A percentile compares a stretch with the other conserved stretches of the same genome.
Evolutionary conservation across 2,797 vertebrate species (phyloP).

Genomic region (Heliangelus exortis): DNA sequence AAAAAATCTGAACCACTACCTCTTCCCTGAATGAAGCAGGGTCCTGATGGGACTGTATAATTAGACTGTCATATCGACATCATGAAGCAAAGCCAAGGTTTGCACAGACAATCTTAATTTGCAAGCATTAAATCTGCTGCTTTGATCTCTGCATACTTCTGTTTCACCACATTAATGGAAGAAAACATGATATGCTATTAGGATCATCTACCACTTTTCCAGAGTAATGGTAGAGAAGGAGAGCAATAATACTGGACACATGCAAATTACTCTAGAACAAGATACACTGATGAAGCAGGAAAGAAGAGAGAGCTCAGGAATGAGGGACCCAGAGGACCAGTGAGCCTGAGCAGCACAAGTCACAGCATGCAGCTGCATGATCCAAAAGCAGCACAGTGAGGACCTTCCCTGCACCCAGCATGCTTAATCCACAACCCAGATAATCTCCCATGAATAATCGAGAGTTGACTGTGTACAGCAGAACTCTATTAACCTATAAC

Average conservation of each 20-base stretch:
- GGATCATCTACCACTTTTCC: not conserved
- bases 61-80: not conserved
- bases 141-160: not conserved
- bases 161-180: not conserved
- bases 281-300: fast-evolving
- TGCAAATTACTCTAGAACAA: not conserved
- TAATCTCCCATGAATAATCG: not conserved
- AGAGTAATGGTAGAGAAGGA: not conserved
- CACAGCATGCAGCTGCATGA: not conserved
- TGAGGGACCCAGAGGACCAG: not conserved
- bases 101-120: not conserved
- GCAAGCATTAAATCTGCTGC: not conserved
- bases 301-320: fast-evolving
- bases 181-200: not conserved
- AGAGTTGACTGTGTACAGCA: not conserved
- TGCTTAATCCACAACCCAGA: not conserved
- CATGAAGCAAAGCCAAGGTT: not conserved
- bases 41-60: not conserved
- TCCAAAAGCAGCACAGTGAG: not conserved
- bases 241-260: not conserved
- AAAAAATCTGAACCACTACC: not conserved
- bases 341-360: not conserved
- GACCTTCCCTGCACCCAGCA: not conserved
- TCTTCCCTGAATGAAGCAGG: not conserved
- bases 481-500: not conserved